Conservation (phyloP, 2,888 invertebrate genomes). For the Chymomyza fuscimana region DNA sequence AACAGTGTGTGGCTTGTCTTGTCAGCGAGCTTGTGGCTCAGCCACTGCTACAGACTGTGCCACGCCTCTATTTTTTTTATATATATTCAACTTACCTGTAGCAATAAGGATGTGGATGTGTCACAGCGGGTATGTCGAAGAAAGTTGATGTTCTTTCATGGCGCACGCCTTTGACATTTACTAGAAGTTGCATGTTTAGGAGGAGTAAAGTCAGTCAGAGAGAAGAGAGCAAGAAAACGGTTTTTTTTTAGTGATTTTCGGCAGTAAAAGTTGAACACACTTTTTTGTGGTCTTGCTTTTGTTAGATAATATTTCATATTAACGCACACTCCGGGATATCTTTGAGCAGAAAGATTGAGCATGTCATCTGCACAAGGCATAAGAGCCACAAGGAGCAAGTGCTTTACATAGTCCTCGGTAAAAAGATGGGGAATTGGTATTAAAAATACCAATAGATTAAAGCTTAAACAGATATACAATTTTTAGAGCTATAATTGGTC, state of each 20-base stretch:
- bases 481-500: neutral
- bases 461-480: neutral
- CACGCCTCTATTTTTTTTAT: neutral
- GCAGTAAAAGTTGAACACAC: conserved; percentile 27
- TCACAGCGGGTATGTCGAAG: conserved; percentile 80
- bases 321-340: conserved; percentile 71
- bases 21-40: conserved; percentile 15
- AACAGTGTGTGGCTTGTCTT: conserved; percentile 44
- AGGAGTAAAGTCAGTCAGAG: neutral
- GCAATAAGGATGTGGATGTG: conserved; percentile 75
- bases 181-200: conserved; percentile 58
- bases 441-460: neutral
- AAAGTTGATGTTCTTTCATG: conserved; percentile 80
- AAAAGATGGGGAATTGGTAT: neutral
- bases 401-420: conserved; percentile 1
- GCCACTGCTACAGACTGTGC: too few relatives aligned
- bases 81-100: conserved; percentile 75
- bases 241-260: conserved; percentile 46
- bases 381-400: conserved; percentile 12
- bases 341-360: conserved; percentile 65
- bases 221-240: conserved; percentile 16
- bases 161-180: conserved; percentile 80
- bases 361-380: conserved; percentile 60
- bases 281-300: conserved; percentile 50
- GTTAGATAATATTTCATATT: conserved; percentile 74